phyloP scores from a whole-genome alignment of 2,797 vertebrate species.

The Emys orbicularis region DNA sequence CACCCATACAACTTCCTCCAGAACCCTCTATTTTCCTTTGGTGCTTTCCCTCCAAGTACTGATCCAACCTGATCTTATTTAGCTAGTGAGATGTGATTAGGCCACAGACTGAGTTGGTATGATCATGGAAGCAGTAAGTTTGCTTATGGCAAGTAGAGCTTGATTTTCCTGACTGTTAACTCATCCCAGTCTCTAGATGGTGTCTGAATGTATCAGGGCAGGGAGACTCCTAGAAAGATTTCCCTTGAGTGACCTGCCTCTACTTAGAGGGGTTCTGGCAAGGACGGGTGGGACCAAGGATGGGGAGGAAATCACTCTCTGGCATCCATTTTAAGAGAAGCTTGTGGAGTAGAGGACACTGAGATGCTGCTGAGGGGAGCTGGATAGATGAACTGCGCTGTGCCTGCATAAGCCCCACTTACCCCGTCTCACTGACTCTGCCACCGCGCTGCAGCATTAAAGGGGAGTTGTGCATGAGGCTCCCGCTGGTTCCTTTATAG shows the following conservation, averaged over 20 bases:
- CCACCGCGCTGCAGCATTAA: neutral
- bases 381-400: neutral
- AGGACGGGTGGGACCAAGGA: neutral
- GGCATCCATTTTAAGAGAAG: neutral
- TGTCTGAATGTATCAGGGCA: neutral
- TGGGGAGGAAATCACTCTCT: neutral
- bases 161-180: conserved; percentile 21
- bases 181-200: neutral
- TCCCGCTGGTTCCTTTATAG: neutral
- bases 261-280: neutral
- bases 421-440: neutral
- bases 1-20: neutral
- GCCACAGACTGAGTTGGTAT: neutral
- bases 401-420: neutral
- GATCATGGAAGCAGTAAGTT: conserved; percentile 7
- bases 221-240: neutral
- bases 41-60: neutral
- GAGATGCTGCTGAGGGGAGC: neutral
- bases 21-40: neutral
- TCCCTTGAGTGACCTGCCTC: neutral
- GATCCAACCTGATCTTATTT: neutral
- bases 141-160: conserved; percentile 36
- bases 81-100: neutral
- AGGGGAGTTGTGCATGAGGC: neutral
- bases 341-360: neutral